Conservation (phyloP, 2,888 invertebrate species). For the Eupithecia dodoneata region DNA sequence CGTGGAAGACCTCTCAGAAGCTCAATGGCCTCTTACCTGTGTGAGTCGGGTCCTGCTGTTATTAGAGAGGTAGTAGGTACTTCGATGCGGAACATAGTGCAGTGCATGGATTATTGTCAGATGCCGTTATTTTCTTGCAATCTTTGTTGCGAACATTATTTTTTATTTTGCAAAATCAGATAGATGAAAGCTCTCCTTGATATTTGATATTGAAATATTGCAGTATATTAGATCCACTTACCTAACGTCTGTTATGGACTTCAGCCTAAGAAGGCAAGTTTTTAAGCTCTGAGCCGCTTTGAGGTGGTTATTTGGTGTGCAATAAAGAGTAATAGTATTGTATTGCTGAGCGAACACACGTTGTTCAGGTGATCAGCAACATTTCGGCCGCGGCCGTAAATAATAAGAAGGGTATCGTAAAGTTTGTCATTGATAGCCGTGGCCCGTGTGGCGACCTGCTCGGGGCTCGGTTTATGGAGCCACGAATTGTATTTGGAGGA, state of each 20-base stretch:
- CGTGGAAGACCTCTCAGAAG: no score
- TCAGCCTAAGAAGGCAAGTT: neutral
- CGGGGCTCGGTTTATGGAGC: constrained; percentile 27
- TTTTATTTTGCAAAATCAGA: neutral
- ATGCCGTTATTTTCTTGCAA: neutral
- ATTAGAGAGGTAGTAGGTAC: no score
- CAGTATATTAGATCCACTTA: neutral
- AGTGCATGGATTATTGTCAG: neutral
- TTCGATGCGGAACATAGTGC: no score
- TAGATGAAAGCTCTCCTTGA: neutral
- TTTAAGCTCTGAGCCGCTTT: neutral
- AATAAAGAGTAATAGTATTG: no score
- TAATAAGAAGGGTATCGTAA: constrained; percentile 41
- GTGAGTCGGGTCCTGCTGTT: no score
- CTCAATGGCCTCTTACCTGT: no score
- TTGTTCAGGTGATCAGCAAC: constrained; percentile 27
- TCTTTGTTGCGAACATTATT: no score
- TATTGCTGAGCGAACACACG: constrained; percentile 5
- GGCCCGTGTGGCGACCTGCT: no score
- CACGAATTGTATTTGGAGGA: constrained; percentile 39
- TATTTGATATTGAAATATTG: no score
- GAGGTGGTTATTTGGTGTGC: neutral
- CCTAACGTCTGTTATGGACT: neutral
- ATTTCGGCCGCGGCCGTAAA: constrained; percentile 42
- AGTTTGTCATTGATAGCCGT: constrained; percentile 39